These are phyloP conservation scores for Falcunculus frontatus DNA, from an alignment of 2,113 vertebrate genomes.

Conservation along the genomic window DNA sequence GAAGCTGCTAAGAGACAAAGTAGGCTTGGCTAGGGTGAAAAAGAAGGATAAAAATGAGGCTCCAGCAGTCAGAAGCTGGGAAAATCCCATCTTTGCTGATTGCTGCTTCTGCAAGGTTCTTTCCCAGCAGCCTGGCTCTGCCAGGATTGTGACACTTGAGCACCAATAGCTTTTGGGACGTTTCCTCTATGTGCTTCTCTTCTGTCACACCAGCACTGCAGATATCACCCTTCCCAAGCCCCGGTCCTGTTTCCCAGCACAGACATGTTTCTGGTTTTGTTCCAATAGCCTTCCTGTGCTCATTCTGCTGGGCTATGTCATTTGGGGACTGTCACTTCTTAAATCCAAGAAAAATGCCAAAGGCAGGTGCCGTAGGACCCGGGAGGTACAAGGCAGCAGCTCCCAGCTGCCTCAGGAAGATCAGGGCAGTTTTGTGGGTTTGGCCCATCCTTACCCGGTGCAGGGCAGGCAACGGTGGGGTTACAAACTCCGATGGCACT, in stretches of 20 bases:
- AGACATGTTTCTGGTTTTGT: neutral
- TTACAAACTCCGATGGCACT: fast-evolving
- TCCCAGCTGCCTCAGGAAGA: neutral
- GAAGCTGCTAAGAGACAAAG: neutral
- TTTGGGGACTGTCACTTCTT: neutral
- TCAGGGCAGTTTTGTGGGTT: neutral
- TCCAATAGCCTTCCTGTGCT: neutral
- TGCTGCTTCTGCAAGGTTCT: neutral
- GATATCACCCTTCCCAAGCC: neutral
- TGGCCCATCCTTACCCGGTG: neutral
- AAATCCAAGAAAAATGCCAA: neutral
- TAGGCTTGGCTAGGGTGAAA: neutral
- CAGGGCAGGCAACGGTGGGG: fast-evolving
- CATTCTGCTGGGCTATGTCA: neutral
- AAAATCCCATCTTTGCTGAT: neutral
- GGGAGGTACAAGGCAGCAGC: neutral
- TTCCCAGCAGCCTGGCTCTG: neutral
- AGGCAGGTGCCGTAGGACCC: neutral
- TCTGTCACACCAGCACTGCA: neutral
- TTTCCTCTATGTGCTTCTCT: neutral
- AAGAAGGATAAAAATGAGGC: neutral
- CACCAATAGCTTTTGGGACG: neutral
- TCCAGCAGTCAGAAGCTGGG: neutral
- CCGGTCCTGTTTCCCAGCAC: neutral
- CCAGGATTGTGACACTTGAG: neutral